Percentiles rank a stretch among this genome's conserved stretches.
Evolutionary conservation across 2,797 vertebrate species (phyloP).

Genomic region (Bradypus variegatus): DNA sequence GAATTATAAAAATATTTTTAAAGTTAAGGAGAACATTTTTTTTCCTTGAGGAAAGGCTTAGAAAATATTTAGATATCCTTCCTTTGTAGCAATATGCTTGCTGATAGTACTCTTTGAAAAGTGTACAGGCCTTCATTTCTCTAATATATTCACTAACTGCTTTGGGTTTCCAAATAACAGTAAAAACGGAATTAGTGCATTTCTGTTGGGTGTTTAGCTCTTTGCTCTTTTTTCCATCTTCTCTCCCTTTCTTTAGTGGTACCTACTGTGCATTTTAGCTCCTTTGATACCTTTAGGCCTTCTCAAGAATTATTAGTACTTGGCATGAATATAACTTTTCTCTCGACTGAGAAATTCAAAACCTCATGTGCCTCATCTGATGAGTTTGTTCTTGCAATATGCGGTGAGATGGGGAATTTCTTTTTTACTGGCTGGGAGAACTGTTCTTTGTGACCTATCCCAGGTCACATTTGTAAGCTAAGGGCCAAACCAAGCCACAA

Average conservation of each 20-base stretch:
- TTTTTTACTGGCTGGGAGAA: neutral
- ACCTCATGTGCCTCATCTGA: neutral
- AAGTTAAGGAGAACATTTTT: neutral
- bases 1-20: neutral
- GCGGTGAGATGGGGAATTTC: neutral
- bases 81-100: rapidly evolving
- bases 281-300: neutral
- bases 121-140: neutral
- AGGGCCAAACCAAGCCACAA: neutral
- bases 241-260: neutral
- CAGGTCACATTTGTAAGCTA: neutral
- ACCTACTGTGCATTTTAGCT: neutral
- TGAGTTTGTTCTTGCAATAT: neutral
- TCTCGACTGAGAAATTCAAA: neutral
- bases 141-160: rapidly evolving
- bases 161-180: neutral
- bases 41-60: neutral
- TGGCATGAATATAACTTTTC: neutral
- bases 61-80: neutral
- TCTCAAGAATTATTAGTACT: neutral
- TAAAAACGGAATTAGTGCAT: rapidly evolving
- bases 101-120: neutral
- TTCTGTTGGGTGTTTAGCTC: rapidly evolving
- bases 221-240: neutral
- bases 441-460: neutral